Evolutionary conservation across 2,888 invertebrate species (phyloP), one percentile per base, ranked within the genome.

Genomic region (Hyalella azteca): DNA sequence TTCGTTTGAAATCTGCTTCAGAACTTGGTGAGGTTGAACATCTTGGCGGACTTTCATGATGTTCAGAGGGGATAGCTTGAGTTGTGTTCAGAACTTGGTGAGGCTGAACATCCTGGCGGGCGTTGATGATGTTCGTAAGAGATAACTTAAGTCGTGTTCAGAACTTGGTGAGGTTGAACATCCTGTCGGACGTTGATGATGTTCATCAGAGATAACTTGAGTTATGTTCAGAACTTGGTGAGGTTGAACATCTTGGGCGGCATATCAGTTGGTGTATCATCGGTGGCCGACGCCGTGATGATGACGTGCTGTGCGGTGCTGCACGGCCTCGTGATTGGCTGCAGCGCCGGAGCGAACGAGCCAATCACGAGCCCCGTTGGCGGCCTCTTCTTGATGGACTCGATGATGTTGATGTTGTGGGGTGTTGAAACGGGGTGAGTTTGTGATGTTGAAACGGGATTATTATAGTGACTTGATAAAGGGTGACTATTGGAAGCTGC

Each of bases 251-350:
- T 66, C 36, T 66, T 66, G 29, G 66, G 66, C 26, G 66, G 66
- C n/a, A 66, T 19, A 66, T 66, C 66, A 36, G 66, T 29, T 26
- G 54, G 54, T 5, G 32, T 32, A 9, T 75, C 75, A 36, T 75
- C 75, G 29, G 5, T 45, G 32, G 29, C 32, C 3, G 22, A 45
- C 2, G 26, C 75, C n/a, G 75, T 75, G 45, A 41, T 75, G 32
- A 78, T 48, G 41, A 78, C 66, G 36, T 79, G 79, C n/a, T n/a
- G n/a, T 26, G 80, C 78, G 7, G 78, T 78, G 78, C 73, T 78
- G 48, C 77, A 77, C 36, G 79, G 76, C 59, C 81, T 50, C 36
- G 78, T 81, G 26, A 78, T 76, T 49, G 81, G 76, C 29, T 78
- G 76, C 29, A 78, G 49, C 50, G 78, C 78, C 4, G 78, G 78